Conservation (phyloP, 2,888 invertebrate genomes). For the Blastobasis adustella region DNA sequence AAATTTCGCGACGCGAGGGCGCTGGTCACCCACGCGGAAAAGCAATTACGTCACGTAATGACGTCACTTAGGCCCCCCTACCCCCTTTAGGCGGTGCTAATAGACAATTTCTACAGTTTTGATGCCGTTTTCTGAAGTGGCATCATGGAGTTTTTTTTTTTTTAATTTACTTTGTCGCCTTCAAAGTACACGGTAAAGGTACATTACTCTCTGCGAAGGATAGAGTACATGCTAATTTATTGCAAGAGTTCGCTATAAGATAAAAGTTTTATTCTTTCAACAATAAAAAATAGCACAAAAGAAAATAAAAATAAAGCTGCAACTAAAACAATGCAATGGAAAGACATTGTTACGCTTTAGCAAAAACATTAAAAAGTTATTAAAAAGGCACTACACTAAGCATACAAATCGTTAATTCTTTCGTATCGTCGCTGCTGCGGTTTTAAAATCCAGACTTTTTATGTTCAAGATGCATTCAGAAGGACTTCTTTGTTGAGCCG, state of each 20-base stretch:
- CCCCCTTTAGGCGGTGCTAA: conserved; percentile 41
- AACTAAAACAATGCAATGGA: conserved; percentile 34
- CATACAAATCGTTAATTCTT: conserved; percentile 37
- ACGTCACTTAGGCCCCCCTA: conserved; percentile 59
- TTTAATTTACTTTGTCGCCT: neutral
- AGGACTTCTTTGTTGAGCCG: conserved; percentile 50
- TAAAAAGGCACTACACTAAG: conserved; percentile 33
- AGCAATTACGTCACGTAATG: conserved; percentile 70
- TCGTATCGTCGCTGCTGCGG: conserved; percentile 2
- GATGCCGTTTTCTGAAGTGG: conserved; percentile 34
- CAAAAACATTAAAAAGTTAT: conserved; percentile 32
- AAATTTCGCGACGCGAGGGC: conserved; percentile 50
- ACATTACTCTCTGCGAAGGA: too few species aligned
- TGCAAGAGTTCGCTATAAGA: too few species aligned
- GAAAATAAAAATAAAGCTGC: conserved; percentile 29
- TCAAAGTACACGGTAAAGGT: neutral
- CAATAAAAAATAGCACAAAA: conserved; percentile 2
- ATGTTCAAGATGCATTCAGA: conserved; percentile 55
- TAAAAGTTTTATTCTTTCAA: neutral
- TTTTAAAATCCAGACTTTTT: conserved; percentile 49
- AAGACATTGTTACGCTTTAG: conserved; percentile 22
- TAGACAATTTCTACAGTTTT: conserved; percentile 65
- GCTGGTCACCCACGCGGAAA: conserved; percentile 67
- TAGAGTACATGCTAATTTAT: too few species aligned
- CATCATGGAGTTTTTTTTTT: neutral